Percentiles rank a stretch among this genome's conserved stretches.
phyloP scores from a whole-genome alignment of 1,140 invertebrate species.

The Akabosia matsudoensis region DNA sequence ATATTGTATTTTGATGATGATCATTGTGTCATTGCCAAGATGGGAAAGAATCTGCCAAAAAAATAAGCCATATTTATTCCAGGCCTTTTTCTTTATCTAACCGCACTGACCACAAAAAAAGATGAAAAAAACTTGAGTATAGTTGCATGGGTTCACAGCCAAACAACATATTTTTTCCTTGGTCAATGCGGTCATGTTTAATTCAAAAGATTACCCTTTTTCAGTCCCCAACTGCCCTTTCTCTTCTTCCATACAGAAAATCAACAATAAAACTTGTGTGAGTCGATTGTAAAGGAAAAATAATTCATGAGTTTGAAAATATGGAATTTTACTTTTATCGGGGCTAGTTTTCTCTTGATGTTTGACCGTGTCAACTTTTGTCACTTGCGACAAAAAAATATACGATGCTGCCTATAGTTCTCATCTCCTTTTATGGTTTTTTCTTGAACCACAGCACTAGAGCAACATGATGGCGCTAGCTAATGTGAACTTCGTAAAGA shows the following conservation, averaged over 20 bases:
- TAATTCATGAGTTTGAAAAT: no score
- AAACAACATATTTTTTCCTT: not conserved
- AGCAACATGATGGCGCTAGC: no score
- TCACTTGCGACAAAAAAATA: no score
- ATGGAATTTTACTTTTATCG: no score
- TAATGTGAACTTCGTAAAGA: no score
- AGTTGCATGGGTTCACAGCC: no score
- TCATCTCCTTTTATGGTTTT: not conserved
- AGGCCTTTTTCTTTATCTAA: not conserved
- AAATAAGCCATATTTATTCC: not conserved
- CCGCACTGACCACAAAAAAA: not conserved
- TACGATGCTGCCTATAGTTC: not conserved
- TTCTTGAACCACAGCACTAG: no score
- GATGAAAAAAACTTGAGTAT: not conserved
- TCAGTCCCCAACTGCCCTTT: slow-evolving; percentile 2
- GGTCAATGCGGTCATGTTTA: slow-evolving; percentile 20
- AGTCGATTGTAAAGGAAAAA: no score
- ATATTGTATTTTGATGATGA: not conserved
- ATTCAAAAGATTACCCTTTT: slow-evolving; percentile 20
- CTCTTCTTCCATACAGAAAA: not conserved
- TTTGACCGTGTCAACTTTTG: no score
- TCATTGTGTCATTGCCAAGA: not conserved
- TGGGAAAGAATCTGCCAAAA: not conserved
- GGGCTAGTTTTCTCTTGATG: no score
- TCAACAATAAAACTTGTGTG: not conserved